These are phyloP conservation scores for Tetraneura akinire DNA, from an alignment of 1,140 invertebrate species.

Conservation along the genomic window DNA sequence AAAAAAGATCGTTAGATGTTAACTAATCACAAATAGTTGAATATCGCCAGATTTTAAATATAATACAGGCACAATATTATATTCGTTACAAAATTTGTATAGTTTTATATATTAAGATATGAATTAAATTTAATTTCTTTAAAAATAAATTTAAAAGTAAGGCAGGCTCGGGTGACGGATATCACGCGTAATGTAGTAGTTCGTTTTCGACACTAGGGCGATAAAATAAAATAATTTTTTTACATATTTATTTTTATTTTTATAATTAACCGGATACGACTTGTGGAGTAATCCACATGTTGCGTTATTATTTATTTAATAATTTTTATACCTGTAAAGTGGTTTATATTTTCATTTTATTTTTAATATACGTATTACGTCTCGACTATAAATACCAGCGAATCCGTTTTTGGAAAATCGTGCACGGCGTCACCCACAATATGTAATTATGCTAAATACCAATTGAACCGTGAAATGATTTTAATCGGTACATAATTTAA, in stretches of 20 bases:
- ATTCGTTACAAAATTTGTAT: too few species aligned
- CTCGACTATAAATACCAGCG: neutral
- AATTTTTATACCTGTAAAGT: neutral
- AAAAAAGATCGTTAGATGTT: too few species aligned
- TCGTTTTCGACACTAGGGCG: too few species aligned
- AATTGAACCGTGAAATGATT: slow-evolving; percentile 30
- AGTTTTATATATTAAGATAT: too few species aligned
- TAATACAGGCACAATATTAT: too few species aligned
- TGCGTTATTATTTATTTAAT: neutral
- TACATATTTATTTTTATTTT: neutral
- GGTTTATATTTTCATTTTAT: neutral
- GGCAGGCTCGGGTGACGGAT: too few species aligned
- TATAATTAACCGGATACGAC: slow-evolving; percentile 14
- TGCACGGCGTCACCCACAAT: neutral
- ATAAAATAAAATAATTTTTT: neutral
- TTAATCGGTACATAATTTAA: neutral
- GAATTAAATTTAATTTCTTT: too few species aligned
- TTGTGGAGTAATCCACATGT: neutral
- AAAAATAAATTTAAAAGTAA: too few species aligned
- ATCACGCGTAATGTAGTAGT: too few species aligned
- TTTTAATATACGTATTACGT: too few species aligned
- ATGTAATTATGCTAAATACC: neutral
- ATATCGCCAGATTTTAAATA: too few species aligned
- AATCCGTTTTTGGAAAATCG: slow-evolving; percentile 1
- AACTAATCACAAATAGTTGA: too few species aligned